phyloP scores from a whole-genome alignment of 2,888 invertebrate species.

The Drosophila paracracens region DNA sequence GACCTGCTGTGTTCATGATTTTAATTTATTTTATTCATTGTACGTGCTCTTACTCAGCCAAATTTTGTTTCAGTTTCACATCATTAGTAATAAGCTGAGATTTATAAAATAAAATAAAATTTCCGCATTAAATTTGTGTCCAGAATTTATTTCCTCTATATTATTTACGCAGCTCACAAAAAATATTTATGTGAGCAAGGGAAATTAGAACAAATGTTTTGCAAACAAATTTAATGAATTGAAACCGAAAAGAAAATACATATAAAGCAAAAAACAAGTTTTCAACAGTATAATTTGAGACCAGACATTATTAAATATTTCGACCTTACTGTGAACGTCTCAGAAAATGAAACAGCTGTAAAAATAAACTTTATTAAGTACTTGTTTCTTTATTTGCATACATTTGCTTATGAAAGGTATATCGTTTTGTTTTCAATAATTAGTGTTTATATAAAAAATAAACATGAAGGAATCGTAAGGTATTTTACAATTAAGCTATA shows the following conservation, averaged over 20 bases:
- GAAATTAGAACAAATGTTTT: slow-evolving; percentile 9
- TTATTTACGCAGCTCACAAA: neutral
- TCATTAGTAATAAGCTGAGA: slow-evolving; percentile 2
- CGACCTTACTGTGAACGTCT: slow-evolving; percentile 10
- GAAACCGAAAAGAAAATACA: neutral
- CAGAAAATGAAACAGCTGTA: slow-evolving; percentile 58
- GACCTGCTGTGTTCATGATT: neutral
- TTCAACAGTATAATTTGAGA: slow-evolving; percentile 21
- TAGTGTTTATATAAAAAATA: too few species aligned
- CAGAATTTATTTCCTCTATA: neutral
- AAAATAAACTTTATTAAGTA: slow-evolving; percentile 47
- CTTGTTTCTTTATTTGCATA: neutral
- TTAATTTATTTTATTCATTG: neutral
- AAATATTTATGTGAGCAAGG: neutral
- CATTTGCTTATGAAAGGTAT: neutral
- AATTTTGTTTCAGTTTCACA: neutral
- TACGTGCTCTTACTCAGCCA: neutral
- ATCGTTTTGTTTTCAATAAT: slow-evolving; percentile 18
- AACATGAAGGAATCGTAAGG: slow-evolving; percentile 2
- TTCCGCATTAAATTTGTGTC: neutral
- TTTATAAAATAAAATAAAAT: neutral
- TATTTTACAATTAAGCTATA: neutral
- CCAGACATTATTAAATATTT: slow-evolving; percentile 20
- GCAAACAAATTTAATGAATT: slow-evolving; percentile 9
- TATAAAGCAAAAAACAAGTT: slow-evolving; percentile 31